A percentile compares a stretch with the other conserved stretches of the same genome.
phyloP scores from a whole-genome alignment of 2,113 vertebrate genomes.

The Tursiops truncatus region DNA sequence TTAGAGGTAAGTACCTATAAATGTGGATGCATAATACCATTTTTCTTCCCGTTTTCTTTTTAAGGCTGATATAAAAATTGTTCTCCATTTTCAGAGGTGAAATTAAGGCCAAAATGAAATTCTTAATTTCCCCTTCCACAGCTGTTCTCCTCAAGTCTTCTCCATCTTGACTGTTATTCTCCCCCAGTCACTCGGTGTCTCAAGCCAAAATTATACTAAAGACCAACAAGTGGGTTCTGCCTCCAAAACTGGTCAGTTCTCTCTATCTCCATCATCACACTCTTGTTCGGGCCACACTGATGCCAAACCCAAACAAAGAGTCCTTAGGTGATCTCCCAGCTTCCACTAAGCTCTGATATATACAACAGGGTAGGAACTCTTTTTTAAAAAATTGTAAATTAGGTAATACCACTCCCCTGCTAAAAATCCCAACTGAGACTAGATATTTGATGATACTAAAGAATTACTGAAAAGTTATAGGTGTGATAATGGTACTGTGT shows the following conservation, averaged over 20 bases:
- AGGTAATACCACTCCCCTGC: not conserved
- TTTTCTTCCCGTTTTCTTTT: not conserved
- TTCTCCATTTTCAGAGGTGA: not conserved
- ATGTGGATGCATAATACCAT: not conserved
- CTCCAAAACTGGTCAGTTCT: not conserved
- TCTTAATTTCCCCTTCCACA: not conserved
- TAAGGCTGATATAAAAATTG: not conserved
- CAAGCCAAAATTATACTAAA: not conserved
- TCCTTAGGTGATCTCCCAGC: not conserved
- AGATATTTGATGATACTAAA: not conserved
- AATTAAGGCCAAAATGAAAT: not conserved
- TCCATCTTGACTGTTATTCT: not conserved
- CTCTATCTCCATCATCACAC: not conserved
- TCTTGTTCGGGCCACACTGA: not conserved
- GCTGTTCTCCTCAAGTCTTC: not conserved
- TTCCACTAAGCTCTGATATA: not conserved
- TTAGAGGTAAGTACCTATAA: not conserved
- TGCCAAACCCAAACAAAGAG: not conserved
- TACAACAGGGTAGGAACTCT: not conserved
- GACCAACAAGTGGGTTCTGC: not conserved
- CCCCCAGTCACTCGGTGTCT: not conserved
- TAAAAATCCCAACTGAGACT: not conserved
- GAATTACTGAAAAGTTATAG: not conserved
- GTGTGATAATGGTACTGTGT: not conserved
- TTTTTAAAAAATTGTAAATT: not conserved